Conservation (phyloP, 2,888 invertebrate species). For the Agriopis marginaria region DNA sequence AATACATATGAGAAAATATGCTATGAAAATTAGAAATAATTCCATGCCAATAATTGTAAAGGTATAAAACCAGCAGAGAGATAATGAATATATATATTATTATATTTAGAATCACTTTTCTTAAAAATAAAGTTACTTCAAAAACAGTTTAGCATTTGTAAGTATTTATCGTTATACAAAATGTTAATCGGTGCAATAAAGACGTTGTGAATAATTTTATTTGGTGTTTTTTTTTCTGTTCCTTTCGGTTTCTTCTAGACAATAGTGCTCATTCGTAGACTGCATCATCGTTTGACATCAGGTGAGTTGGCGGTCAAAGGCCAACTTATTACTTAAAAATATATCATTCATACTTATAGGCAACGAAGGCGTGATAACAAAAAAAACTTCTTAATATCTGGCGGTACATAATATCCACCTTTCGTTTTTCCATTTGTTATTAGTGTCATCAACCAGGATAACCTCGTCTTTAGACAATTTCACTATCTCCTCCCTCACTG, state of each 20-base stretch:
- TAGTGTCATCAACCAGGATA: too few relatives aligned
- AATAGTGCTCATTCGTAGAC: neutral
- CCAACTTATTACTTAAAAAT: neutral
- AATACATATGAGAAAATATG: neutral
- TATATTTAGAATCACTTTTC: slow-evolving; percentile 11
- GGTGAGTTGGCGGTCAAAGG: too few relatives aligned
- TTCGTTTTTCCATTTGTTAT: too few relatives aligned
- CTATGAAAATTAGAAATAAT: slow-evolving; percentile 1
- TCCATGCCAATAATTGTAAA: neutral
- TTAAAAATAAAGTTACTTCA: slow-evolving; percentile 30
- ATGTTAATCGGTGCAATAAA: slow-evolving; percentile 81
- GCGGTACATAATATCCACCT: too few relatives aligned
- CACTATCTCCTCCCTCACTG: too few relatives aligned
- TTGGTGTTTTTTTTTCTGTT: slow-evolving; percentile 1
- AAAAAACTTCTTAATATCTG: too few relatives aligned
- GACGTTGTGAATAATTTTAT: slow-evolving; percentile 74
- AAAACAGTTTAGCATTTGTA: slow-evolving; percentile 31
- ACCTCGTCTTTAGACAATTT: too few relatives aligned
- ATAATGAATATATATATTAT: slow-evolving; percentile 13
- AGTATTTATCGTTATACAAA: slow-evolving; percentile 49
- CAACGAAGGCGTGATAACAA: too few relatives aligned
- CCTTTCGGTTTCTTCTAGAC: neutral
- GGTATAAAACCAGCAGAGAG: slow-evolving; percentile 14
- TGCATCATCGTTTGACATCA: too few relatives aligned
- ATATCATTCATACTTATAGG: too few relatives aligned